Evolutionary conservation across 2,888 invertebrate genomes (phyloP).

Genomic region (Drosophila incognita): DNA sequence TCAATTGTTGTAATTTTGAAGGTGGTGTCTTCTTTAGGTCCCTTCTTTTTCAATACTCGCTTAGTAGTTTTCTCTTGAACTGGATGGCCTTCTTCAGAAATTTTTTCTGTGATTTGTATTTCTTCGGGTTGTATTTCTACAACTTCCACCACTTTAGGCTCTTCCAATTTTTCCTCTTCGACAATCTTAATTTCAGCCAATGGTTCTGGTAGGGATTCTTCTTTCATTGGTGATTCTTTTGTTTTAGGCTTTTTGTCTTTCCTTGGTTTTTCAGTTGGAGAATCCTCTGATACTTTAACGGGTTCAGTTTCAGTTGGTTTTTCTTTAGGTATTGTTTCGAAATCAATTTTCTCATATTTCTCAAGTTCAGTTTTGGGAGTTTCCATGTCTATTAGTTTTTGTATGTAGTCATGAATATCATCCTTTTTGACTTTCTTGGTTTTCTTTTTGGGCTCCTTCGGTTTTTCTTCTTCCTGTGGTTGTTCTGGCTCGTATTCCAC

Average conservation of each 20-base stretch:
- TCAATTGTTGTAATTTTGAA: conserved; percentile 81
- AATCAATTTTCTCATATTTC: conserved; percentile 84
- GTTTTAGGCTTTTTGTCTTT: conserved; percentile 77
- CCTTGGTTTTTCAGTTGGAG: conserved; percentile 72
- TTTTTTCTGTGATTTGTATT: conserved; percentile 70
- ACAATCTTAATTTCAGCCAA: conserved; percentile 55
- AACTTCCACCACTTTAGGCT: conserved; percentile 65
- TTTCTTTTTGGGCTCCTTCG: conserved; percentile 80
- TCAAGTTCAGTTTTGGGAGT: conserved; percentile 82
- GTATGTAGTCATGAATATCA: conserved; percentile 81
- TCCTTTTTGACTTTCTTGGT: conserved; percentile 80
- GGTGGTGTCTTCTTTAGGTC: conserved; percentile 70
- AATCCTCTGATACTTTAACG: conserved; percentile 68
- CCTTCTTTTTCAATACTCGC: conserved; percentile 79
- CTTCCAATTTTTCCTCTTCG: conserved; percentile 60
- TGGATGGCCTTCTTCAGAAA: conserved; percentile 76
- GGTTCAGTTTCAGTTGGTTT: conserved; percentile 46
- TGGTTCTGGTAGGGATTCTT: conserved; percentile 47
- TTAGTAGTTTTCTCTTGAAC: conserved; percentile 80
- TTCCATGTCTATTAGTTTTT: conserved; percentile 80
- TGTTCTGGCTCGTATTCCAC: conserved; percentile 75
- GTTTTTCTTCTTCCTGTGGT: conserved; percentile 80
- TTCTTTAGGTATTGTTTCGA: conserved; percentile 74
- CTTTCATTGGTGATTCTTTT: conserved; percentile 51
- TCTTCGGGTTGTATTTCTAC: conserved; percentile 75